Evolutionary conservation across 2,797 vertebrate species (phyloP).

Genomic region (Dallia pectoralis): DNA sequence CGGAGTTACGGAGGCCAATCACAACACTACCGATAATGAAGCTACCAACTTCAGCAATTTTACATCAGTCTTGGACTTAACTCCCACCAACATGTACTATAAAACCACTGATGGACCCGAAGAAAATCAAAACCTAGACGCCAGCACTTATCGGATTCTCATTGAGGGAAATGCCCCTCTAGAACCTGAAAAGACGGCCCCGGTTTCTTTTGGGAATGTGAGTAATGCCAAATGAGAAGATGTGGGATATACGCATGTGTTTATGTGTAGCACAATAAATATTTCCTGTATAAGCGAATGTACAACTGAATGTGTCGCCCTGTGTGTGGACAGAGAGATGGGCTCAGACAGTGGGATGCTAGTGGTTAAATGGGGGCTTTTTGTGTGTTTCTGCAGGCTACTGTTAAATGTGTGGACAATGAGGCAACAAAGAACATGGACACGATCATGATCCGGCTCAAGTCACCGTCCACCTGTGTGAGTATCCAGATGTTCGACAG

Average conservation of each 20-base stretch:
- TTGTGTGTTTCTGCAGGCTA: slow-evolving; percentile 35
- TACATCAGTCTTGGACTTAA: neutral
- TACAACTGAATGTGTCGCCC: neutral
- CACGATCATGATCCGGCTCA: slow-evolving; percentile 23
- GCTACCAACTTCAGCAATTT: too few species aligned
- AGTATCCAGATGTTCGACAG: slow-evolving; percentile 39
- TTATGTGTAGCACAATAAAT: too few species aligned
- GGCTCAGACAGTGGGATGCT: neutral
- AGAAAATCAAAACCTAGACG: neutral
- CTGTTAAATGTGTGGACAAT: slow-evolving; percentile 48
- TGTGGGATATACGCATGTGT: too few species aligned
- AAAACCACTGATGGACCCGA: neutral
- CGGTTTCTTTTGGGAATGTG: too few species aligned
- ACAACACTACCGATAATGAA: too few species aligned
- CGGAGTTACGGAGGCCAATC: too few species aligned
- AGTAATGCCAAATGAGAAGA: too few species aligned
- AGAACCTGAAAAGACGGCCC: too few species aligned
- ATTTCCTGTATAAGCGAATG: too few species aligned
- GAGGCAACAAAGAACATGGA: slow-evolving; percentile 25
- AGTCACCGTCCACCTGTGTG: slow-evolving; percentile 46
- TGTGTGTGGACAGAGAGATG: neutral
- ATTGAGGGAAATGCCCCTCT: too few species aligned
- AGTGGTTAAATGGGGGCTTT: neutral
- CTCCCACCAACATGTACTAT: neutral
- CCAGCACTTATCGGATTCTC: too few species aligned